Percentiles rank a stretch among this genome's conserved stretches.
Evolutionary conservation across 2,797 vertebrate species (phyloP).

Genomic region (Eptatretus atami): DNA sequence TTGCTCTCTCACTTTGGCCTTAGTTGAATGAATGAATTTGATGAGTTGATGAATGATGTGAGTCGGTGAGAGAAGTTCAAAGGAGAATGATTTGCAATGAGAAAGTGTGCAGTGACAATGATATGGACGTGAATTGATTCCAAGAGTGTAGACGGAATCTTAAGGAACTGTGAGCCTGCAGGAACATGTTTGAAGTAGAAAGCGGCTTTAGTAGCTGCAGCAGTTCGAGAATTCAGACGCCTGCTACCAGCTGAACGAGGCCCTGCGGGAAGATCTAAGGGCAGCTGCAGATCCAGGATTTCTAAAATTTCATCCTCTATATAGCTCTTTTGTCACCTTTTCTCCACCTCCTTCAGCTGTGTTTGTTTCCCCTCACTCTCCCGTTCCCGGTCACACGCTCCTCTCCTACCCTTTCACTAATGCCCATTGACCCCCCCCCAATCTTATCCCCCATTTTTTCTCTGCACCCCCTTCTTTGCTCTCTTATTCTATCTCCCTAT

Average conservation of each 20-base stretch:
- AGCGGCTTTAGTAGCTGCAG: constrained; percentile 66
- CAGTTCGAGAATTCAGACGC: constrained; percentile 84
- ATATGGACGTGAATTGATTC: background rate
- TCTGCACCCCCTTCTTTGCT: background rate
- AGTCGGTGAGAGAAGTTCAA: no score
- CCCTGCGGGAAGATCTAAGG: constrained; percentile 68
- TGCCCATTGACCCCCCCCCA: background rate
- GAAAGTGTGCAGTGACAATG: no score
- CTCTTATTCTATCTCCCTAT: background rate
- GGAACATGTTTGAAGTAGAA: constrained; percentile 91
- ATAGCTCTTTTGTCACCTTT: no score
- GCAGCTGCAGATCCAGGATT: constrained; percentile 60
- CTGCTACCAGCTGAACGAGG: constrained; percentile 97
- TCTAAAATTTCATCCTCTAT: background rate
- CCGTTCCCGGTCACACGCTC: no score
- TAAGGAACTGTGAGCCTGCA: constrained; percentile 73
- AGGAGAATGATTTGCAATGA: no score
- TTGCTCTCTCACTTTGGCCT: no score
- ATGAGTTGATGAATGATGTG: no score
- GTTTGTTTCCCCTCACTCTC: constrained; percentile 6
- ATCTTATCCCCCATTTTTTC: background rate
- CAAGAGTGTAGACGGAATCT: constrained; percentile 90
- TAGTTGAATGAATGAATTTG: no score
- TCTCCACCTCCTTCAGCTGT: no score
- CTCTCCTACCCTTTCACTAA: background rate